Evolutionary conservation across 1,140 invertebrate genomes (phyloP).

Genomic region (Semibalanus balanoides): DNA sequence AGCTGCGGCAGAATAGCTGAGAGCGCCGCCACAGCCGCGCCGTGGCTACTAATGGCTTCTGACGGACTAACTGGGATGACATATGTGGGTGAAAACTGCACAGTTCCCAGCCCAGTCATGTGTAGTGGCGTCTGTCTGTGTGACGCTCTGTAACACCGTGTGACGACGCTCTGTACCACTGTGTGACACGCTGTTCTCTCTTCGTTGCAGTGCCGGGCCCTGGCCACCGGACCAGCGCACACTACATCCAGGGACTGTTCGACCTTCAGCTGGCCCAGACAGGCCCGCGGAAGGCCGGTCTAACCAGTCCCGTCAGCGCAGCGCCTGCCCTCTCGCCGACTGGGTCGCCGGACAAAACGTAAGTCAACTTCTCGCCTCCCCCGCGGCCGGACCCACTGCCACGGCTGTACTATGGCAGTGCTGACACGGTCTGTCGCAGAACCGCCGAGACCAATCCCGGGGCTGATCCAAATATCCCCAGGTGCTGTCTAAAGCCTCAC

Average conservation of each 20-base stretch:
- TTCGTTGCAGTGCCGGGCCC: constrained; percentile 44
- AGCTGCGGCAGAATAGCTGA: no score
- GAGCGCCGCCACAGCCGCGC: no score
- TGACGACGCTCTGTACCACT: background rate
- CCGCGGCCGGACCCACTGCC: no score
- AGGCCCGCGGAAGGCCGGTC: background rate
- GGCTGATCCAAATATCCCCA: no score
- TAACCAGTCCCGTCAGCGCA: background rate
- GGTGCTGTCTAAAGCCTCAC: no score
- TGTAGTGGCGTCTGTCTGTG: background rate
- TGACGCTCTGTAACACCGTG: background rate
- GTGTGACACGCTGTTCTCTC: constrained; percentile 10
- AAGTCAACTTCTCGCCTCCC: background rate
- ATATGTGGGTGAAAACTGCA: no score
- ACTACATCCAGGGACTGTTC: constrained; percentile 65
- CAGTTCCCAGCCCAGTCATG: no score
- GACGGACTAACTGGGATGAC: no score
- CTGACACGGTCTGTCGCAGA: no score
- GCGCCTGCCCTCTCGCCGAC: background rate
- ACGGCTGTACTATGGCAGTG: no score
- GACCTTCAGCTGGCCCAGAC: constrained; percentile 40
- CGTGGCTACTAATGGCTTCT: no score
- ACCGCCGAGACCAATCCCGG: no score
- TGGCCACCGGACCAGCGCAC: constrained; percentile 54
- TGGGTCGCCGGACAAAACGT: background rate